phyloP scores from a whole-genome alignment of 2,888 invertebrate species.

The Tenthredo scrophulariae region DNA sequence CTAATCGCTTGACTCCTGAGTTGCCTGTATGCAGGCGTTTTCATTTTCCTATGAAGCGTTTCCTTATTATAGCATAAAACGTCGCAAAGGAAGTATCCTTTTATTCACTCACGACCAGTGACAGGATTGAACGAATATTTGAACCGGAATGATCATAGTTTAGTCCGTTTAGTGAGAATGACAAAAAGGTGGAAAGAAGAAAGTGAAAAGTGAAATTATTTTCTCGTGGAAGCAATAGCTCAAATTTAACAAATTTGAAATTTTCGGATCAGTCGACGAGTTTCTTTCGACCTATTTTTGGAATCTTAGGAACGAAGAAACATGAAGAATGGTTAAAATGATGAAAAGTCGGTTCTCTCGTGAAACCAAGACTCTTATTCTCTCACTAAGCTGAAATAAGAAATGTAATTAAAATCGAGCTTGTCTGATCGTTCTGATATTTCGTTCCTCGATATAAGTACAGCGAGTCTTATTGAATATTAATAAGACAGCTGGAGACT shows the following conservation, averaged over 20 bases:
- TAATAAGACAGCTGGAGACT: neutral
- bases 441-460: neutral
- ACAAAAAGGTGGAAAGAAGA: neutral
- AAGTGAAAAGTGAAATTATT: neutral
- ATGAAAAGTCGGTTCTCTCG: too few species aligned
- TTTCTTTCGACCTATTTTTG: neutral
- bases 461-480: neutral
- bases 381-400: neutral
- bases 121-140: neutral
- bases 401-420: neutral
- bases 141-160: neutral
- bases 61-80: too few species aligned
- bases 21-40: too few species aligned
- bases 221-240: too few species aligned
- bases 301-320: too few species aligned
- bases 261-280: too few species aligned
- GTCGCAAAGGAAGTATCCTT: neutral
- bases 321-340: too few species aligned
- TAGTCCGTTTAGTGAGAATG: neutral
- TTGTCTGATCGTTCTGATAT: neutral
- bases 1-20: too few species aligned
- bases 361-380: neutral
- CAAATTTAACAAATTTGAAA: too few species aligned
- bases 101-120: neutral
- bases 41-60: too few species aligned